Percentiles rank a stretch among this genome's conserved stretches.
phyloP scores from a whole-genome alignment of 2,797 vertebrate species.

The Macropus fuliginosus region DNA sequence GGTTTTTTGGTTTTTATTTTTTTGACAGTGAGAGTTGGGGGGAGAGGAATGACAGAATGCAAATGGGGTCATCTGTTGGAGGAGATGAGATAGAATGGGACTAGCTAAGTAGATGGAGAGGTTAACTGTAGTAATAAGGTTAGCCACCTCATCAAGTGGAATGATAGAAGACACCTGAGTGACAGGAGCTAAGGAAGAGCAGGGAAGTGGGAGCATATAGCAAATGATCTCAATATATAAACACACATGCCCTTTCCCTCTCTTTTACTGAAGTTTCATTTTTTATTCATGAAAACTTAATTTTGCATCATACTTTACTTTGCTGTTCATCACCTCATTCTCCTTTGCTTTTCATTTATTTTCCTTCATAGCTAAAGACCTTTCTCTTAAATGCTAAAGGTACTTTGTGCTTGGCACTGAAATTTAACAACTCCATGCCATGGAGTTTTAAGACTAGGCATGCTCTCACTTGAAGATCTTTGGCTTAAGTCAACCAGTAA shows the following conservation, averaged over 20 bases:
- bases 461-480: not conserved
- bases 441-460: not conserved
- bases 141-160: not conserved
- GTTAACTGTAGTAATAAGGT: not conserved
- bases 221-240: not conserved
- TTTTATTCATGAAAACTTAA: not conserved
- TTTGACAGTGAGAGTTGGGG: not conserved
- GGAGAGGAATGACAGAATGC: not conserved
- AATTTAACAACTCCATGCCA: not conserved
- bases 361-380: not conserved
- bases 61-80: not conserved
- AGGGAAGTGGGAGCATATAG: not conserved
- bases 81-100: not conserved
- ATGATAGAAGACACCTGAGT: not conserved
- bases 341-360: not conserved
- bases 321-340: not conserved
- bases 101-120: not conserved
- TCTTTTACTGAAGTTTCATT: not conserved
- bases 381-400: not conserved
- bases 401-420: not conserved
- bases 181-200: not conserved
- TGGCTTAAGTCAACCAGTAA: not conserved
- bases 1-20: not conserved
- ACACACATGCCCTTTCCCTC: not conserved
- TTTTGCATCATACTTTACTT: not conserved